Evolutionary conservation across 2,113 vertebrate species (phyloP).

Genomic region (Coryphaenoides rupestris): DNA sequence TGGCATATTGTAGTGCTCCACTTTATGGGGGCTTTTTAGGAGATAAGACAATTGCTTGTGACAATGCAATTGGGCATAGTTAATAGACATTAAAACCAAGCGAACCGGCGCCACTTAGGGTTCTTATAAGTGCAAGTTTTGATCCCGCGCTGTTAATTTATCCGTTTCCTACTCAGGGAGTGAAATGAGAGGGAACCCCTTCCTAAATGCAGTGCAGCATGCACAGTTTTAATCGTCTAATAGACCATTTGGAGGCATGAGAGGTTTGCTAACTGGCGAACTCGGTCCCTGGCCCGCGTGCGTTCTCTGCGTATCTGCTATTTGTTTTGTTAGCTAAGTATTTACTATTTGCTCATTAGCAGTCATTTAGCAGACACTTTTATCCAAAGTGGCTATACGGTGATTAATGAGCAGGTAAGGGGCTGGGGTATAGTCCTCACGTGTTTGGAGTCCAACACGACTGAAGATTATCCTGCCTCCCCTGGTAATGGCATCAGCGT

Average conservation of each 20-base stretch:
- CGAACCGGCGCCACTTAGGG: conserved; percentile 52
- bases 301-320: not conserved
- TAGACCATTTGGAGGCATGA: conserved; percentile 7
- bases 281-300: conserved; percentile 16
- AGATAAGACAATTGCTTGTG: conserved; percentile 76
- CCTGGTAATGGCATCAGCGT: no score
- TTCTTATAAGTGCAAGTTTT: conserved; percentile 56
- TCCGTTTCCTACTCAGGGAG: conserved; percentile 55
- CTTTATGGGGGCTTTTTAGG: conserved; percentile 67
- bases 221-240: conserved; percentile 39
- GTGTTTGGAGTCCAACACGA: no score
- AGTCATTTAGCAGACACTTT: no score
- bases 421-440: no score
- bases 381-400: no score
- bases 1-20: conserved; percentile 64
- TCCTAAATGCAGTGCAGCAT: conserved; percentile 40
- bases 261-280: conserved; percentile 5
- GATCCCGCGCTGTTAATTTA: conserved; percentile 48
- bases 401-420: no score
- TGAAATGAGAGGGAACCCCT: conserved; percentile 51
- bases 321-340: conserved; percentile 30
- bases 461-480: no score
- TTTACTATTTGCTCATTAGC: no score
- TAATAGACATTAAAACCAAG: conserved; percentile 68
- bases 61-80: conserved; percentile 71